phyloP scores from a whole-genome alignment of 2,797 vertebrate genomes.

The Poliocrania exsul region DNA sequence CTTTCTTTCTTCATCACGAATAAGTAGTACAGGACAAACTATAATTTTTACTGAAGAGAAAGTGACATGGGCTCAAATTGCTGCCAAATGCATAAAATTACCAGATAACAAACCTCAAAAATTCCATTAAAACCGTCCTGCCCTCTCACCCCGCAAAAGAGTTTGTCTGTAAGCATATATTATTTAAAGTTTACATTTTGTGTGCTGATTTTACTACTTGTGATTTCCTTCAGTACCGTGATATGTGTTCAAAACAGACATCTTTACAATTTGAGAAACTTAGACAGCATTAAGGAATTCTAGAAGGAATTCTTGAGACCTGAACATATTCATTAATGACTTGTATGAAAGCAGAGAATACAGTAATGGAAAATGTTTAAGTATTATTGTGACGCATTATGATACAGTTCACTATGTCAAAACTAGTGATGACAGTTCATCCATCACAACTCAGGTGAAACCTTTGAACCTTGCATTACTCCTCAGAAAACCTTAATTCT shows the following conservation, averaged over 20 bases:
- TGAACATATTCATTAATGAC: neutral
- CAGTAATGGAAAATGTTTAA: neutral
- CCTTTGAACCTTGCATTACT: neutral
- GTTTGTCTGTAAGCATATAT: neutral
- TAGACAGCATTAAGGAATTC: neutral
- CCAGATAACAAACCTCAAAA: neutral
- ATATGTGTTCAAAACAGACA: neutral
- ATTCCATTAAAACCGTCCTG: neutral
- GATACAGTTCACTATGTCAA: neutral
- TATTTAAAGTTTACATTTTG: neutral
- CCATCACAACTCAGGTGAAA: neutral
- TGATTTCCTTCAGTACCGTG: neutral
- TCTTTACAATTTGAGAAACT: neutral
- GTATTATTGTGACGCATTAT: neutral
- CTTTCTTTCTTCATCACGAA: neutral
- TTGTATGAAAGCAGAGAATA: neutral
- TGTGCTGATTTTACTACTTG: neutral
- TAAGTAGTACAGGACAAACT: neutral
- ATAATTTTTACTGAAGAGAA: neutral
- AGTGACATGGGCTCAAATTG: neutral
- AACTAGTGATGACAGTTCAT: neutral
- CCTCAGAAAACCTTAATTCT: neutral
- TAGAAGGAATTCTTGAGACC: neutral
- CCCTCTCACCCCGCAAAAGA: rapidly evolving
- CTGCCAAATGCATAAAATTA: neutral